These are phyloP conservation scores for Micronycteris hirsuta DNA, from an alignment of 2,113 vertebrate genomes.

Conservation along the genomic window DNA sequence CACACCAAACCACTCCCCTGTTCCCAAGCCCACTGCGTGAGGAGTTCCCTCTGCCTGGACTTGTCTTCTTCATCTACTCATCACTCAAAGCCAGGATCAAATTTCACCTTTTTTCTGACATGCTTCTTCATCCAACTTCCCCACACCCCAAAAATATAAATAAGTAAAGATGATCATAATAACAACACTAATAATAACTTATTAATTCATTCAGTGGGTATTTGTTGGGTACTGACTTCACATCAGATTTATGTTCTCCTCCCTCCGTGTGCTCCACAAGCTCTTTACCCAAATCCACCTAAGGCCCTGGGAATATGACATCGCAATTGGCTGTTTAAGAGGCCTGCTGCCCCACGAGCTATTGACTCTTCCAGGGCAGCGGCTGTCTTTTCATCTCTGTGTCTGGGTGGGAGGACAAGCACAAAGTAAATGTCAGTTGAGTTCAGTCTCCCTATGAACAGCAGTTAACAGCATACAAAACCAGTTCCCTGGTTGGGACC, in stretches of 20 bases:
- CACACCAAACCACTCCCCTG: neutral
- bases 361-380: neutral
- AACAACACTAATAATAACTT: neutral
- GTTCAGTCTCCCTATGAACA: neutral
- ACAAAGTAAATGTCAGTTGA: neutral
- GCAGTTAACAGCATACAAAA: neutral
- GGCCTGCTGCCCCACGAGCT: neutral
- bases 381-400: neutral
- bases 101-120: neutral
- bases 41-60: neutral
- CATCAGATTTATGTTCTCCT: neutral
- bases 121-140: neutral
- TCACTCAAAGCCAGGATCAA: neutral
- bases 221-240: neutral
- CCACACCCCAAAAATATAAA: neutral
- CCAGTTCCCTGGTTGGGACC: neutral
- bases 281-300: neutral
- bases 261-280: neutral
- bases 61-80: neutral
- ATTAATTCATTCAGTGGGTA: neutral
- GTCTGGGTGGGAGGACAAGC: neutral
- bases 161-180: neutral
- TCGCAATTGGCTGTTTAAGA: neutral
- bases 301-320: neutral
- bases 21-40: neutral